These are phyloP conservation scores for Aythya fuligula DNA, from an alignment of 2,797 vertebrate genomes.

Conservation along the genomic window DNA sequence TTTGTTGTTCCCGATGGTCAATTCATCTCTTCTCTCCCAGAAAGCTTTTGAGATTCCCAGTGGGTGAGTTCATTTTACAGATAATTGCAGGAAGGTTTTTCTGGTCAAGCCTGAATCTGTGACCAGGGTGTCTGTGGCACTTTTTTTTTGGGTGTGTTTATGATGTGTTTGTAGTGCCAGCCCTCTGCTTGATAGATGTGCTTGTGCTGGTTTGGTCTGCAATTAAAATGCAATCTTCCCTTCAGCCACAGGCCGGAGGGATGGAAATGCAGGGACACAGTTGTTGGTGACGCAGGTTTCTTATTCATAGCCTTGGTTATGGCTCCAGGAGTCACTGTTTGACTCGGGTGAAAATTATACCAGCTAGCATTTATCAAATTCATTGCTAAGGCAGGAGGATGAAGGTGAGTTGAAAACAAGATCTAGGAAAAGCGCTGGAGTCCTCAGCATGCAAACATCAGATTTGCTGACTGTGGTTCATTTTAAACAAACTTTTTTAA, in stretches of 20 bases:
- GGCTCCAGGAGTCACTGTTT: too few species aligned
- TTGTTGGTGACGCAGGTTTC: neutral
- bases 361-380: neutral
- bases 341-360: neutral
- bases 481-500: neutral
- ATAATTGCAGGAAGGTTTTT: neutral
- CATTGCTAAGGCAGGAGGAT: neutral
- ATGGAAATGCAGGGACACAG: neutral
- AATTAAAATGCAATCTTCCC: neutral
- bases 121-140: neutral
- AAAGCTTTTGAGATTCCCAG: neutral
- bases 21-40: neutral
- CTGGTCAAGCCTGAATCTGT: neutral
- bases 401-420: neutral
- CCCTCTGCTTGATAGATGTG: neutral
- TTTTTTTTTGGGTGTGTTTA: neutral
- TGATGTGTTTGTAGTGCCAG: rapidly evolving
- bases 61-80: neutral
- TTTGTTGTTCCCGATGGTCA: neutral
- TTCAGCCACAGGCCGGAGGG: neutral
- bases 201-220: neutral
- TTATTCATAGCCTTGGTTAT: neutral
- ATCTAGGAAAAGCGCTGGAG: neutral
- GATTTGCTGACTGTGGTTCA: neutral
- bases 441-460: neutral